These are phyloP conservation scores for Orestias chungarensis DNA, from an alignment of 2,797 vertebrate genomes.

Conservation along the genomic window DNA sequence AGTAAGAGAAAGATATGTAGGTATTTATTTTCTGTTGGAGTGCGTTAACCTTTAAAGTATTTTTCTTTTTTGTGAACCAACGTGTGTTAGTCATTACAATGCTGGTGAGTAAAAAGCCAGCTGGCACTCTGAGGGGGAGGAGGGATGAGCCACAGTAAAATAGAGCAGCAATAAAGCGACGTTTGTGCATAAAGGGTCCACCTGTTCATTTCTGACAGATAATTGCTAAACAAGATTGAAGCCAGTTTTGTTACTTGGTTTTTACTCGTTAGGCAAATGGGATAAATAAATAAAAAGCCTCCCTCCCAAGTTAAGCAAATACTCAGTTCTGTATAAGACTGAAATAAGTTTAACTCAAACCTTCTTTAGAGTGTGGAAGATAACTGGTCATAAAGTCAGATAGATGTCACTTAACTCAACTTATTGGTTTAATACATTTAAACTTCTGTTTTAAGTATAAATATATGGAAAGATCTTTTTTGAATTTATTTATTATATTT, in stretches of 20 bases:
- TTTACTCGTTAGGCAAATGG: background rate
- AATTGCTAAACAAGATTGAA: slow-evolving; percentile 63
- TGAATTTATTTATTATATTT: no score
- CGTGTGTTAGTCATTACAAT: slow-evolving; percentile 40
- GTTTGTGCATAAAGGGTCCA: slow-evolving; percentile 29
- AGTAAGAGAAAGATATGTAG: background rate
- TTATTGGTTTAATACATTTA: background rate
- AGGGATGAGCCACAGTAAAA: slow-evolving; percentile 28
- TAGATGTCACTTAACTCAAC: background rate
- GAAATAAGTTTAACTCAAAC: background rate
- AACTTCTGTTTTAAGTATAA: no score
- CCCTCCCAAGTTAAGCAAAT: no score
- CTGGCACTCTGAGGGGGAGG: slow-evolving; percentile 47
- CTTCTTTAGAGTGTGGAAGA: background rate
- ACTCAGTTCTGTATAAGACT: background rate
- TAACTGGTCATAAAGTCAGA: background rate
- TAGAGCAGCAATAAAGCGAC: slow-evolving; percentile 14
- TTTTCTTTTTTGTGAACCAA: slow-evolving; percentile 28
- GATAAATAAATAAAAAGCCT: no score
- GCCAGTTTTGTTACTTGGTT: slow-evolving; percentile 5
- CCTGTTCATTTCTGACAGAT: slow-evolving; percentile 54
- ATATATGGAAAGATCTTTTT: background rate
- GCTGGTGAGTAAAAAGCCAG: slow-evolving; percentile 57
- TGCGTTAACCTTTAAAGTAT: slow-evolving; percentile 15
- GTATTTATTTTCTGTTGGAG: no score